phyloP scores from a whole-genome alignment of 2,797 vertebrate genomes.

The Zenarchopterus dispar region DNA sequence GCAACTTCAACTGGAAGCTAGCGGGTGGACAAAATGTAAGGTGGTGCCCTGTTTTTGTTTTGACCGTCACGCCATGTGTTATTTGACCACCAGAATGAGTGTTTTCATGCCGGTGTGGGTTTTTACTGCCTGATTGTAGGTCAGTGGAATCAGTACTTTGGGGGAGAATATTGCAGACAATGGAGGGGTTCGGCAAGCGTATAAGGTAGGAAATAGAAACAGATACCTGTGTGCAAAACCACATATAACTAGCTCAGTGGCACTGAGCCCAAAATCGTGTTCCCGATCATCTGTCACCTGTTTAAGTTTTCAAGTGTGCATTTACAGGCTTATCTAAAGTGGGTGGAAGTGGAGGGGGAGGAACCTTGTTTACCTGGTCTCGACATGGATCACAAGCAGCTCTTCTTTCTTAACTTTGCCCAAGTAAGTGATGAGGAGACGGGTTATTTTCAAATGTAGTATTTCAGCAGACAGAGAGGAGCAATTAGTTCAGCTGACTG shows the following conservation, averaged over 20 bases:
- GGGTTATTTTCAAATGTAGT: conserved; percentile 4
- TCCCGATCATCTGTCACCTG: conserved; percentile 6
- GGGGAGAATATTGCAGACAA: conserved; percentile 99
- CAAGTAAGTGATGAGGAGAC: conserved; percentile 83
- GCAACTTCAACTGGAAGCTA: conserved; percentile 94
- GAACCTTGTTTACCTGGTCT: conserved; percentile 90
- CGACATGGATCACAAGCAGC: conserved; percentile 90
- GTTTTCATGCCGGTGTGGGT: conserved; percentile 35
- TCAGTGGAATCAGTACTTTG: conserved; percentile 94
- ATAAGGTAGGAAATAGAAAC: conserved; percentile 82
- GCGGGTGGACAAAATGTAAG: conserved; percentile 92
- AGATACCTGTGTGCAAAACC: conserved; percentile 1
- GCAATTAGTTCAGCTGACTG: no score
- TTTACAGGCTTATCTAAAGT: conserved; percentile 92
- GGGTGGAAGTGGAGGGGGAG: conserved; percentile 88
- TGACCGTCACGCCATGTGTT: conserved; percentile 20
- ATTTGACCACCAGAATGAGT: conserved; percentile 60
- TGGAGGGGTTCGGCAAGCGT: conserved; percentile 94
- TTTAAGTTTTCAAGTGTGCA: conserved; percentile 30
- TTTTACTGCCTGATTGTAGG: conserved; percentile 73
- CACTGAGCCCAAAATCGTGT: conserved; percentile 16
- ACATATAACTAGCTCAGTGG: conserved; percentile 19
- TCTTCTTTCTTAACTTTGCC: conserved; percentile 97
- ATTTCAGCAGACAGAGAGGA: conserved; percentile 1
- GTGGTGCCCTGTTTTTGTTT: conserved; percentile 23